Evolutionary conservation across 30 jellyfish, hydroid and myxozoan genomes (phyloP).

Genomic region (Hydractinia symbiolongicarpus): DNA sequence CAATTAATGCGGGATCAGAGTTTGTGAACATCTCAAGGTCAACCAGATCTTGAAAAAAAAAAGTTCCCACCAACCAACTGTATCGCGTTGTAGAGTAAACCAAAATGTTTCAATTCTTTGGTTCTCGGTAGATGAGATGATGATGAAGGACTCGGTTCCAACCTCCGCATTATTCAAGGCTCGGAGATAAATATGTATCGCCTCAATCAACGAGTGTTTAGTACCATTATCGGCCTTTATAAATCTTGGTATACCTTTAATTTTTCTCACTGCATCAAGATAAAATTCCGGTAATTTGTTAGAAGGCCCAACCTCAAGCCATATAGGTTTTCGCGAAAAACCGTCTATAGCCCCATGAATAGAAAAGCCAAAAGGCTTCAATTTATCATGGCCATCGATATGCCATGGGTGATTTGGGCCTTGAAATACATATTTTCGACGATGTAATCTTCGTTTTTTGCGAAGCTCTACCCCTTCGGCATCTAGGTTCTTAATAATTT

Average conservation of each 20-base stretch:
- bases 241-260: not conserved
- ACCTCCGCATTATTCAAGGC: conserved; percentile 13
- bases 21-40: conserved; percentile 27
- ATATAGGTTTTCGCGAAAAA: not conserved
- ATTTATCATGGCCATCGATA: not conserved
- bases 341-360: not conserved
- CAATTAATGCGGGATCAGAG: conserved; percentile 42
- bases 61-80: conserved; percentile 59
- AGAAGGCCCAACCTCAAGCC: not conserved
- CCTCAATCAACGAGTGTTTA: not conserved
- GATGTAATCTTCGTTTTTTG: not conserved
- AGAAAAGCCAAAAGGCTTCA: not conserved
- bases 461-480: not conserved
- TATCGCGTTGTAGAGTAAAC: conserved; percentile 35
- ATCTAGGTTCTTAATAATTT: not conserved
- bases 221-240: conserved; percentile 2
- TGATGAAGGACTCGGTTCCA: conserved; percentile 19
- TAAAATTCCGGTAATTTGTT: not conserved
- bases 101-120: conserved; percentile 59
- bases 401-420: not conserved
- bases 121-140: conserved; percentile 33
- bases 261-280: not conserved
- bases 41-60: conserved; percentile 40
- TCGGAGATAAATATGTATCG: not conserved
- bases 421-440: not conserved